These are phyloP conservation scores for Sebastolobus alascanus DNA, from an alignment of 2,797 vertebrate genomes.

Conservation along the genomic window DNA sequence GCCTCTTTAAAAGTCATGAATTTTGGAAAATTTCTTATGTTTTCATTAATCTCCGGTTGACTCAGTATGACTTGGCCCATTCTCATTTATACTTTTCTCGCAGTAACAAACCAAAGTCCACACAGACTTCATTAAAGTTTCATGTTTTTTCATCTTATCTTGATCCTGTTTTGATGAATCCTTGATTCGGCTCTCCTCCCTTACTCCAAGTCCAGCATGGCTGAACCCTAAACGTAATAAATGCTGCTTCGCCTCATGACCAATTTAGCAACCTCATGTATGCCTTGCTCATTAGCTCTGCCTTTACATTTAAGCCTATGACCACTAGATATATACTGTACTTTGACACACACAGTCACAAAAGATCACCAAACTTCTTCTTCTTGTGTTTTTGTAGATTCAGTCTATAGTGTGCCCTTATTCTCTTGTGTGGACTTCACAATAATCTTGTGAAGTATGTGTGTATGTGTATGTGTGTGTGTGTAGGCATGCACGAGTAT, in stretches of 20 bases:
- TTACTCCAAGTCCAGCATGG: not conserved
- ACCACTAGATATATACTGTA: slow-evolving; percentile 8
- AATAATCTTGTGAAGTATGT: slow-evolving; percentile 14
- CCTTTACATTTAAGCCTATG: not conserved
- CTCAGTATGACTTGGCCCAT: not conserved
- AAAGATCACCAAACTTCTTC: not conserved
- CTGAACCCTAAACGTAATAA: slow-evolving; percentile 33
- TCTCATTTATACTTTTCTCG: not conserved
- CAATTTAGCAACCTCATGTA: slow-evolving; percentile 2
- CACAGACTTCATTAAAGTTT: slow-evolving; percentile 6
- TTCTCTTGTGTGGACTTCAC: slow-evolving; percentile 18
- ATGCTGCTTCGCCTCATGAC: slow-evolving; percentile 1
- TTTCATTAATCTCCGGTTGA: slow-evolving; percentile 7
- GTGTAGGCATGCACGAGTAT: slow-evolving; percentile 4
- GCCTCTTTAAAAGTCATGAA: slow-evolving; percentile 16
- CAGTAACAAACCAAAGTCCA: slow-evolving; percentile 9
- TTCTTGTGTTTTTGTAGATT: slow-evolving; percentile 7
- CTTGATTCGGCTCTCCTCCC: slow-evolving; percentile 8
- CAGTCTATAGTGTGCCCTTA: not conserved
- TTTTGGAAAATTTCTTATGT: slow-evolving; percentile 18
- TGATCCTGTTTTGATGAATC: slow-evolving; percentile 29
- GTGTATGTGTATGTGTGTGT: not conserved
- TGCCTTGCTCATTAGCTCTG: not conserved
- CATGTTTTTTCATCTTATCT: slow-evolving; percentile 21
- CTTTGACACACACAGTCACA: not conserved